A percentile compares a stretch with the other conserved stretches of the same genome.
Evolutionary conservation across 2,113 vertebrate genomes (phyloP).

Genomic region (Scartelaos histophorus): DNA sequence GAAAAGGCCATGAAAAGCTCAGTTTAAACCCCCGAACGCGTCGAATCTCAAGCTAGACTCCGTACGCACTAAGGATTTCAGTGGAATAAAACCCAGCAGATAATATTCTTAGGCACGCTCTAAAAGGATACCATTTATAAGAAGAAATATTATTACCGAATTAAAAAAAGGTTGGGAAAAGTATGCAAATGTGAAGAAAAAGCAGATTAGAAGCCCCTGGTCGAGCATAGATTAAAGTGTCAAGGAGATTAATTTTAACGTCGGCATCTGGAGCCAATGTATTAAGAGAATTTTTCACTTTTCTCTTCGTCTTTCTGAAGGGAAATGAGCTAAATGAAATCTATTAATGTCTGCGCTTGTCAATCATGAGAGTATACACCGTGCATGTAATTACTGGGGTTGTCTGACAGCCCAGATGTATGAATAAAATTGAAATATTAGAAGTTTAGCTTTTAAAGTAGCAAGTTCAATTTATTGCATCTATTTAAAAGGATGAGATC

Average conservation of each 20-base stretch:
- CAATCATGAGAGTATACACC: neutral
- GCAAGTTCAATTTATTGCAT: neutral
- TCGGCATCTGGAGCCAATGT: slow-evolving; percentile 1
- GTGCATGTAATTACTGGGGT: neutral
- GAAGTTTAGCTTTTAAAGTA: neutral
- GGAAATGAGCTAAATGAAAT: neutral
- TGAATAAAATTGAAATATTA: neutral
- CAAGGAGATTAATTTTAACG: slow-evolving; percentile 10
- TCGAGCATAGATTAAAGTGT: slow-evolving; percentile 20
- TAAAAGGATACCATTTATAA: slow-evolving; percentile 15
- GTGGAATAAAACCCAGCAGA: slow-evolving; percentile 43
- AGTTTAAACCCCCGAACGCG: slow-evolving; percentile 18
- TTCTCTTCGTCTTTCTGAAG: neutral
- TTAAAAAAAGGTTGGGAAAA: slow-evolving; percentile 9
- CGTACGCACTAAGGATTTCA: slow-evolving; percentile 41
- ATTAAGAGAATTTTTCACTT: neutral
- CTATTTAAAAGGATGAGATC: neutral
- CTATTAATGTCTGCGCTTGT: neutral
- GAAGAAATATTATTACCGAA: slow-evolving; percentile 16
- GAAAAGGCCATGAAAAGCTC: slow-evolving; percentile 55
- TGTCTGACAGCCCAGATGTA: slow-evolving; percentile 1
- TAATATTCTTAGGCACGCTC: neutral
- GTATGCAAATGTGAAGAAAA: neutral
- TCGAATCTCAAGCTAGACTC: slow-evolving; percentile 24
- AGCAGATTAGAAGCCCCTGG: slow-evolving; percentile 3